Evolutionary conservation across 2,113 vertebrate genomes (phyloP).

Genomic region (Hypanus sabinus): DNA sequence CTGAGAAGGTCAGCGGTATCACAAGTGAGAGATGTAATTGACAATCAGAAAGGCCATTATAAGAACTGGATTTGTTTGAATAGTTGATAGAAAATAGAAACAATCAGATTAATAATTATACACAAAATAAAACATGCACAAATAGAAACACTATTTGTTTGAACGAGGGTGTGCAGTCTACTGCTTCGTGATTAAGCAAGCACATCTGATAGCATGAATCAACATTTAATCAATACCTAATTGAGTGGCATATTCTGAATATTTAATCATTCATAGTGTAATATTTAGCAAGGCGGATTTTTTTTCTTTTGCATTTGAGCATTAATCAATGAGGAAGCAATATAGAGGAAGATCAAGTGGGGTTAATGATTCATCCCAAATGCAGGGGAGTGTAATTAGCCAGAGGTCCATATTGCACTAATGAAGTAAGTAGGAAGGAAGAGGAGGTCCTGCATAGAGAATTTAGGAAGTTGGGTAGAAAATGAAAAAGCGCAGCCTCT

Average conservation of each 20-base stretch:
- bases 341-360: not conserved
- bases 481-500: no score
- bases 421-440: no score
- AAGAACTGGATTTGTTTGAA: conserved; percentile 28
- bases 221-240: not conserved
- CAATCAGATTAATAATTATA: conserved; percentile 5
- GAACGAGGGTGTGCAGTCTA: not conserved
- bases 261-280: not conserved
- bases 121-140: not conserved
- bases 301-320: not conserved
- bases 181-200: not conserved
- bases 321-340: not conserved
- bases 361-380: not conserved
- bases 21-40: not conserved
- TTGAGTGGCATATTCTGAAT: not conserved
- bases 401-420: no score
- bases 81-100: not conserved
- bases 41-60: not conserved
- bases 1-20: not conserved
- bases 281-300: not conserved
- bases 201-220: not conserved
- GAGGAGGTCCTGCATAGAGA: no score
- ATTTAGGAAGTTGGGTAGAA: no score
- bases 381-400: not conserved
- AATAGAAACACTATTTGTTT: not conserved